Evolutionary conservation across 1,140 invertebrate genomes (phyloP).

Genomic region (Whitmania pigra): DNA sequence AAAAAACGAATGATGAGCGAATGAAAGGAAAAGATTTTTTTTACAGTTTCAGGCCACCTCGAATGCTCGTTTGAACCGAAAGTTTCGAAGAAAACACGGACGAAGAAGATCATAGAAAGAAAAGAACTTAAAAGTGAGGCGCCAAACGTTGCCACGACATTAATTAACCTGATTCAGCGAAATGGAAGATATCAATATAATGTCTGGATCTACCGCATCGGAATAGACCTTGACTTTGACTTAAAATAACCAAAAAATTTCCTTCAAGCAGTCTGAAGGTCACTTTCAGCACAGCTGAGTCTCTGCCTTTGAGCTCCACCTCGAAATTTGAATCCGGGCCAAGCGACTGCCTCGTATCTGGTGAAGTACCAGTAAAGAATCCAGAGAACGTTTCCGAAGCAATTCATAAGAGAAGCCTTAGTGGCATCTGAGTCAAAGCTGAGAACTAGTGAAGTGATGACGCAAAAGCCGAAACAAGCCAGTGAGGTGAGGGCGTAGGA

Average conservation of each 20-base stretch:
- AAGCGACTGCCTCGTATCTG: background rate
- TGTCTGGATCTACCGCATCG: no score
- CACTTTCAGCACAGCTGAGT: slow-evolving; percentile 7
- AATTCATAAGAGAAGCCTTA: slow-evolving; percentile 10
- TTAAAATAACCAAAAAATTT: background rate
- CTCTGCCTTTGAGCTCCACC: background rate
- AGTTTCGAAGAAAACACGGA: no score
- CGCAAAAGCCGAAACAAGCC: slow-evolving; percentile 47
- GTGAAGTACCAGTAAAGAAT: slow-evolving; percentile 12
- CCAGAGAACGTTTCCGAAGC: slow-evolving; percentile 11
- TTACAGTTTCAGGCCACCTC: no score
- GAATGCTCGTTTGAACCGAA: no score
- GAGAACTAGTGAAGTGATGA: slow-evolving; percentile 9
- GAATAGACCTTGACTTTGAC: no score
- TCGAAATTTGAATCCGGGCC: slow-evolving; percentile 5
- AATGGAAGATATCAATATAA: no score
- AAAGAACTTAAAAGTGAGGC: no score
- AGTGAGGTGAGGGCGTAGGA: slow-evolving; percentile 50
- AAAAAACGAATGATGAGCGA: no score
- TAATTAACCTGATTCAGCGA: no score
- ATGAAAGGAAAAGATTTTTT: no score
- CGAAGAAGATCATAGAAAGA: no score
- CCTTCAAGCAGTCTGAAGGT: background rate
- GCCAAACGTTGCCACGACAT: no score
- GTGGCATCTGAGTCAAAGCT: slow-evolving; percentile 5